phyloP scores from a whole-genome alignment of 2,113 vertebrate genomes.

The Ciconia maguari region DNA sequence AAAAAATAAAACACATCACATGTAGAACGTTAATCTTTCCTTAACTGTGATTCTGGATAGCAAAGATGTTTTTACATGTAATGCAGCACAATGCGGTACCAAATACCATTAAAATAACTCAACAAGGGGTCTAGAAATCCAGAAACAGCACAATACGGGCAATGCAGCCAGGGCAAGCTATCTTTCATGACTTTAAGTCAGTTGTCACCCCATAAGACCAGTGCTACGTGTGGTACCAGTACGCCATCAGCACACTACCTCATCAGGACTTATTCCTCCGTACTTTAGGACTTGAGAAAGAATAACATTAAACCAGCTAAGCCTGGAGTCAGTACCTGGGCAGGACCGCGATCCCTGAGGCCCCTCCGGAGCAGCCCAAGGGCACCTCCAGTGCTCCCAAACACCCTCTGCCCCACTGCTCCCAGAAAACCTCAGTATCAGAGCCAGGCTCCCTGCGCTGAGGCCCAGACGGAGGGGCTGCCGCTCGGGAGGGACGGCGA shows the following conservation, averaged over 20 bases:
- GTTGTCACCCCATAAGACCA: neutral
- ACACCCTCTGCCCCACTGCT: too few species aligned
- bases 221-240: accelerated
- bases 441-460: neutral
- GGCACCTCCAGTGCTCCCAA: neutral
- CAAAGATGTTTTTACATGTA: neutral
- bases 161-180: accelerated
- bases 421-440: accelerated
- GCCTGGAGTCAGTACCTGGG: accelerated
- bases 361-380: neutral
- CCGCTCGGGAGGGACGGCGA: accelerated
- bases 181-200: accelerated
- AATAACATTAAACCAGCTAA: accelerated
- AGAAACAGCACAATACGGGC: accelerated
- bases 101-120: neutral
- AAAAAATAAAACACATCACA: neutral
- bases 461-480: too few species aligned
- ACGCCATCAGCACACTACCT: accelerated
- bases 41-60: neutral
- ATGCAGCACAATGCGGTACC: neutral
- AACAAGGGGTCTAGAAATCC: neutral
- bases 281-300: neutral
- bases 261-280: too few species aligned
- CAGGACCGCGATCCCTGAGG: neutral
- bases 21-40: accelerated